A percentile compares a stretch with the other conserved stretches of the same genome.
phyloP scores from a whole-genome alignment of 2,888 invertebrate genomes.

The Abscondita cerata region DNA sequence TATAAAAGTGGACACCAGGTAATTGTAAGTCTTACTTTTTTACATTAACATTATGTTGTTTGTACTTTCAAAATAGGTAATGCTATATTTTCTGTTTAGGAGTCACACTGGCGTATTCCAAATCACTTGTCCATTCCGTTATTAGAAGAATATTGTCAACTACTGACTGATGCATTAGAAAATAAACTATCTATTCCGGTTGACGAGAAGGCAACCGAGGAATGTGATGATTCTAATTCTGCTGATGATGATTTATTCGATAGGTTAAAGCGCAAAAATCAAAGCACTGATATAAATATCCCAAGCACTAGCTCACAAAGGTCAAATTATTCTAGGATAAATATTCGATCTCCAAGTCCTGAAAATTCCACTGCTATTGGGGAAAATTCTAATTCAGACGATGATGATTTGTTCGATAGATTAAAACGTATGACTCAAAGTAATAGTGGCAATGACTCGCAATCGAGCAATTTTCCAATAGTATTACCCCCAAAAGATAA shows the following conservation, averaged over 20 bases:
- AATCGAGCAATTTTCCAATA: no score
- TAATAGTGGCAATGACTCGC: no score
- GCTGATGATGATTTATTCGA: constrained; percentile 57
- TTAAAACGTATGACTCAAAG: no score
- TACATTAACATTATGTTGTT: no score
- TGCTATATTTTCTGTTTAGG: no score
- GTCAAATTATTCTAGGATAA: neutral
- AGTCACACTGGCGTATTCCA: constrained; percentile 89
- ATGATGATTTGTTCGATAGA: constrained; percentile 56
- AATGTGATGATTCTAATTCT: constrained; percentile 32
- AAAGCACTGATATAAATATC: neutral
- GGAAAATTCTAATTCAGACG: constrained; percentile 42
- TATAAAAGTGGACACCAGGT: no score
- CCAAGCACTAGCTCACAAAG: neutral
- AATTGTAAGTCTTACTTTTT: no score
- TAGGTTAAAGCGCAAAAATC: constrained; percentile 44
- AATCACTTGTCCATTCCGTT: constrained; percentile 64
- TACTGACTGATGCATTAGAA: constrained; percentile 65
- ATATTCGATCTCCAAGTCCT: no score
- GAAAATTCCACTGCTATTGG: no score
- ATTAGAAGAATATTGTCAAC: constrained; percentile 64
- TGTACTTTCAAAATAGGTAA: no score
- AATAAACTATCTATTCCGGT: constrained; percentile 24
- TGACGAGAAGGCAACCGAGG: neutral
- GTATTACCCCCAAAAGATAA: no score